Percentiles rank a stretch among this genome's conserved stretches.
Conservation (phyloP, 2,113 vertebrate genomes). For the Rhabdornis inornatus region DNA sequence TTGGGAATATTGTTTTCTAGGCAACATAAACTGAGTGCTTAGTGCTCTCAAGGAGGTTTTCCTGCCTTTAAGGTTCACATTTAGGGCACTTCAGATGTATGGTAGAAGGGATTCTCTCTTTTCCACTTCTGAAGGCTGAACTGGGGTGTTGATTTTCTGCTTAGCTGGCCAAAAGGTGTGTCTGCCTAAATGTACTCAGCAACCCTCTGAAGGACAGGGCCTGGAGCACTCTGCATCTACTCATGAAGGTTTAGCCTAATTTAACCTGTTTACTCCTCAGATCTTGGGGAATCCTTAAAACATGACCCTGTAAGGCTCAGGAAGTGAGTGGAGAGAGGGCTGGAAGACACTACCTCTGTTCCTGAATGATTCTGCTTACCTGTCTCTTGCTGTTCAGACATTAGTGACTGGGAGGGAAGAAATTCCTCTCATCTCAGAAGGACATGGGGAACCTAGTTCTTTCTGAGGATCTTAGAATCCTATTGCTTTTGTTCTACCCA, state of each 20-base stretch:
- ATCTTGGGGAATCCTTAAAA: not conserved
- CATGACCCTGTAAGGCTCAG: not conserved
- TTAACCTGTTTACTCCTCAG: not conserved
- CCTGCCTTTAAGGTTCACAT: not conserved
- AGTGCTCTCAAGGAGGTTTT: not conserved
- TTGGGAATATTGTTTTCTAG: not conserved
- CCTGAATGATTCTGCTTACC: not conserved
- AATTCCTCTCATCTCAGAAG: not conserved
- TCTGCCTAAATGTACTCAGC: not conserved
- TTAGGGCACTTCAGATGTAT: not conserved
- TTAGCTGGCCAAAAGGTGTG: not conserved
- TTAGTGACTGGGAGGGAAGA: not conserved
- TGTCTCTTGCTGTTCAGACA: not conserved
- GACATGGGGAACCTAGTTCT: not conserved
- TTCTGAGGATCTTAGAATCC: not conserved
- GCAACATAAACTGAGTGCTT: not conserved
- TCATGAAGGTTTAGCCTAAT: not conserved
- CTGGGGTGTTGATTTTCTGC: not conserved
- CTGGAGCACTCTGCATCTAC: not conserved
- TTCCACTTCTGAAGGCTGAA: not conserved
- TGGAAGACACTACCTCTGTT: not conserved
- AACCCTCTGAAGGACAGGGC: not conserved
- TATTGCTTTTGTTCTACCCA: not conserved
- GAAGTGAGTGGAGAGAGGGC: not conserved
- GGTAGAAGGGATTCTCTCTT: not conserved